A percentile compares a stretch with the other conserved stretches of the same genome.
phyloP scores from a whole-genome alignment of 2,888 invertebrate genomes.

The Leucophora obtusa region DNA sequence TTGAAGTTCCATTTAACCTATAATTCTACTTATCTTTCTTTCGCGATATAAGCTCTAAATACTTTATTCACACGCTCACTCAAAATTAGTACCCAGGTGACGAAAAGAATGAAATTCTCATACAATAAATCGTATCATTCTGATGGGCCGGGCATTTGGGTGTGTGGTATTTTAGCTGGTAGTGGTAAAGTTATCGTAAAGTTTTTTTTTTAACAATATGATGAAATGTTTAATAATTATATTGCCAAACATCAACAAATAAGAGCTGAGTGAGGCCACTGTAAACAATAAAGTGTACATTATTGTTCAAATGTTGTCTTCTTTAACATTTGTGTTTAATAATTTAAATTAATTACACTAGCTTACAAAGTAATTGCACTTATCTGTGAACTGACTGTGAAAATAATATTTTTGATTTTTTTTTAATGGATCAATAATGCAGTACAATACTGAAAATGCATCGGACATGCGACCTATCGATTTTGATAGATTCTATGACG shows the following conservation, averaged over 20 bases:
- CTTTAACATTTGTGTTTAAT: conserved; percentile 35
- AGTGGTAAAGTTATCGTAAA: conserved; percentile 22
- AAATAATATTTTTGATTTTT: too few relatives aligned
- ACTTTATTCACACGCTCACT: not conserved
- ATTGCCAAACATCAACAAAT: not conserved
- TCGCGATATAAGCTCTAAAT: conserved; percentile 31
- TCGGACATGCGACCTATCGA: too few relatives aligned
- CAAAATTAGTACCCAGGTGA: conserved; percentile 16
- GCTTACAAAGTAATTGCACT: too few relatives aligned
- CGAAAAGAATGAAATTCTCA: conserved; percentile 27
- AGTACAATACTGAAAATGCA: too few relatives aligned
- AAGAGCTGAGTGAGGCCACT: conserved; percentile 18
- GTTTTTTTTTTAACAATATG: not conserved
- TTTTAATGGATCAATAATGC: too few relatives aligned
- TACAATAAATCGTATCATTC: conserved; percentile 19
- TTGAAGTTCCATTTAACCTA: too few relatives aligned
- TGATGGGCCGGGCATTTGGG: not conserved
- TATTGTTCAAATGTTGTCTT: not conserved
- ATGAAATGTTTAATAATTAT: not conserved
- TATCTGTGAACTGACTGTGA: too few relatives aligned
- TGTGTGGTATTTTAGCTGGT: conserved; percentile 24
- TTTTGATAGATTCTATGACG: too few relatives aligned
- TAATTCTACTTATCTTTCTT: conserved; percentile 7
- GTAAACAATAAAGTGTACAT: not conserved
- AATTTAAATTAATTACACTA: not conserved